phyloP scores from a whole-genome alignment of 2,797 vertebrate species.

The Meda fulgida region DNA sequence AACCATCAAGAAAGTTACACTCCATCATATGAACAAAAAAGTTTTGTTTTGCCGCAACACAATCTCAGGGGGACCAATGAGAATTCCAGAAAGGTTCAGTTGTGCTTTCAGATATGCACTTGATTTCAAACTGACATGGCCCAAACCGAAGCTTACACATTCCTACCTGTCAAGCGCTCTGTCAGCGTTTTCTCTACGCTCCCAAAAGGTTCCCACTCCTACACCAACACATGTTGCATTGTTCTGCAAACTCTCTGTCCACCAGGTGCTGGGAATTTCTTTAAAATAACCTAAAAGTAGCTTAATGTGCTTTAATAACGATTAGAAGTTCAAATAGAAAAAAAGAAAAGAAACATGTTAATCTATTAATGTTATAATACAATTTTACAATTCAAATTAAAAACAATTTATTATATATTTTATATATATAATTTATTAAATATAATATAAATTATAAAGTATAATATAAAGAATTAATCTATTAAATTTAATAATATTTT shows the following conservation, averaged over 20 bases:
- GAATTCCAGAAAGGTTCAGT: neutral
- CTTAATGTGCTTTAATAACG: neutral
- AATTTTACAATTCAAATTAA: neutral
- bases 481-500: neutral
- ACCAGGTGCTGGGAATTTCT: constrained; percentile 12
- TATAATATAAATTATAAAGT: neutral
- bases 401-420: neutral
- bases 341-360: neutral
- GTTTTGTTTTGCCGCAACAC: neutral
- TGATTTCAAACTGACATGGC: constrained; percentile 1
- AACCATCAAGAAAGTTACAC: neutral
- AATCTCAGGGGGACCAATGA: neutral
- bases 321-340: neutral
- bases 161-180: constrained; percentile 32
- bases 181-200: constrained; percentile 26
- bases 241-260: constrained; percentile 17
- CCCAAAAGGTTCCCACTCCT: constrained; percentile 5
- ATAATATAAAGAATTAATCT: neutral
- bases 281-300: neutral
- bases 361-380: neutral
- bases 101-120: neutral
- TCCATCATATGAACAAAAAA: neutral
- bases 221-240: constrained; percentile 33
- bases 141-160: neutral
- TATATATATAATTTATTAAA: neutral